Conservation (phyloP, 1,140 invertebrate genomes). For the Bicyclus anynana region DNA sequence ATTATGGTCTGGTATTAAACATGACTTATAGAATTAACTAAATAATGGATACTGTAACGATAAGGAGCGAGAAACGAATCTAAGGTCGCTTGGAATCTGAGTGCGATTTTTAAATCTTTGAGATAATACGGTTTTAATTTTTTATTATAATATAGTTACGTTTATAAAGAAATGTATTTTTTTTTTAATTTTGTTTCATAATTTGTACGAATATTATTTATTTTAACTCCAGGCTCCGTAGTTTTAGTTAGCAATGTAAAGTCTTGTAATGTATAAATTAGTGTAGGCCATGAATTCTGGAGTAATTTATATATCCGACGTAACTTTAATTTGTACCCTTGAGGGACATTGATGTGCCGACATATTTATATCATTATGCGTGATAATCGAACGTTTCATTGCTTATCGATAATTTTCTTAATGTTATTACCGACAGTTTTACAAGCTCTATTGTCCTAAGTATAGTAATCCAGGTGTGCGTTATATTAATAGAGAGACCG, state of each 20-base stretch:
- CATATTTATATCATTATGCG: conserved; percentile 10
- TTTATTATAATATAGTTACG: too few species aligned
- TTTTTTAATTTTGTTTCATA: too few species aligned
- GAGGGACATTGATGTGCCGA: neutral
- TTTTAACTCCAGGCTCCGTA: too few species aligned
- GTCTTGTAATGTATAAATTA: neutral
- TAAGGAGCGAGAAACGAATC: too few species aligned
- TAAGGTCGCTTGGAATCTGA: too few species aligned
- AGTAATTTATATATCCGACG: neutral
- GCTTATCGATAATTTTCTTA: neutral
- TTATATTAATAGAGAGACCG: neutral
- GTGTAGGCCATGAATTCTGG: neutral
- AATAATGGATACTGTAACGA: too few species aligned
- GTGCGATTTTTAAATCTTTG: too few species aligned
- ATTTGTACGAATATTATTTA: too few species aligned
- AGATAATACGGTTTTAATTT: too few species aligned
- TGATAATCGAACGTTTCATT: conserved; percentile 3
- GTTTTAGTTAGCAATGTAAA: neutral
- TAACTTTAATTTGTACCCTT: neutral
- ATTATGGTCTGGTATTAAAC: too few species aligned
- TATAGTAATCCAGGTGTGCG: neutral
- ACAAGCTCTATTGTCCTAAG: neutral
- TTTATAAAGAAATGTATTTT: too few species aligned
- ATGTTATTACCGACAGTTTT: neutral
- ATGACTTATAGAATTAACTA: too few species aligned